Evolutionary conservation across 2,113 vertebrate species (phyloP), one percentile per base, ranked within the genome.

Genomic region (Anguilla japonica): DNA sequence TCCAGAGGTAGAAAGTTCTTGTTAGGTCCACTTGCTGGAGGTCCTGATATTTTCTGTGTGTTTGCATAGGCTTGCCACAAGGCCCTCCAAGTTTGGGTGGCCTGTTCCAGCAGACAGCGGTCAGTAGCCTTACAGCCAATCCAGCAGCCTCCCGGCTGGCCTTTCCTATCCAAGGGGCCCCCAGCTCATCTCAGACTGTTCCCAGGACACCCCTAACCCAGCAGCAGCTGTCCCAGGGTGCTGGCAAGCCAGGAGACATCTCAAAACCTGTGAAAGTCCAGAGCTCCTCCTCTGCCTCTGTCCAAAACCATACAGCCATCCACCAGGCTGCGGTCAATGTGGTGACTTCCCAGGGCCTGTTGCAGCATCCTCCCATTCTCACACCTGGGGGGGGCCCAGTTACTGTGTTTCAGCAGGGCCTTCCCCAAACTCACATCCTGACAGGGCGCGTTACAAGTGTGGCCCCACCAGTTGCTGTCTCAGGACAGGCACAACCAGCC

Each of bases 371-470:
- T 84, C 95, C 97, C 84, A 95, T 98, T 91, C 95, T 98, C 88
- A 93, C 97, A 90, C 96, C 96, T 29, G 71, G 71, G 4, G 97
- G 97, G 89, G 96, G 97, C 43, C 97, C 98, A 29, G 96, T 99
- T 89, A 97, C 98, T 0, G 96, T 99, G 85, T 97, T 99, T 94
- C 98, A 98, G 83, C 98, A 97, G 93, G 96, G 97, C 93, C 96
- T 97, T 81, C 95, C 96, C 83, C 98, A 98, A 92, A 97, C 97
- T 92, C 98, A 99, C 92, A 95, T 99, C 94, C 96, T 99, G 82
- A 91, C 95, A 87, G 96, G 97, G 91, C 95, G 97, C 95, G 96
- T 99, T 84, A 98, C 99, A 92, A 97, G 96, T 34, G 95, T 97
- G 89, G 97, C 97, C 92, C 96, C 97, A 85, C 96, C 97, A 43